Evolutionary conservation across 2,888 invertebrate genomes (phyloP), one percentile per base, ranked within the genome.

Genomic region (Drosophila sordidula): DNA sequence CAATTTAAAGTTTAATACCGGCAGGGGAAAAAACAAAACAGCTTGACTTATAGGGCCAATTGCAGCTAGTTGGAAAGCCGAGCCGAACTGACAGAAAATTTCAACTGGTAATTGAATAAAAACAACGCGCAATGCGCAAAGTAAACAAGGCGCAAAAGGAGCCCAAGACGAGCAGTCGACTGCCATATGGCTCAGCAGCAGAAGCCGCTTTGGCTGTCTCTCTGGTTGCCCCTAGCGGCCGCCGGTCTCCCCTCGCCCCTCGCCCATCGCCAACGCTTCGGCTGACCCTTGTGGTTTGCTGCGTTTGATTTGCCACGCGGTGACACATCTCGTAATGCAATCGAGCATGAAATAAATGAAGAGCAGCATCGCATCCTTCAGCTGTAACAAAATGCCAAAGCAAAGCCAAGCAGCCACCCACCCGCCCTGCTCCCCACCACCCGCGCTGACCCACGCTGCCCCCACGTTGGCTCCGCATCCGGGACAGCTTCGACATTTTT

Each of bases 281-380:
- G 34, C 12, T 52, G 55, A 54, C 73, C 44, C 70, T 77, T 70
- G 70, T 66, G 74, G 74, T 56, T 76, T 55, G 54, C 51, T 77
- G 72, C 75, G 72, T 64, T 70, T 73, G 78, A 76, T 73, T 80
- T 84, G 67, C 63, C 75, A 38, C 65, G 41, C 68, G 59, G 62
- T 82, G 81, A 83, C 89, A 89, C 83, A 87, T 89, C 83, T 85
- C 78, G 71, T 61, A 78, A 84, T 84, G 89, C 90, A 80, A 80
- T 89, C 77, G 78, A 89, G 80, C 90, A 76, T 89, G 75, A 84
- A 84, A 86, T 89, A 89, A 89, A 87, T 76, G 80, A 78, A 79
- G 74, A 79, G 69, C 39, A 39, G 34, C 51, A 18, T 50, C 14
- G 39, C 51, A 46, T 52, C 46, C 67, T 57, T 61, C 59, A 71